Evolutionary conservation across 1,140 invertebrate species (phyloP), one percentile per base, ranked within the genome.

Genomic region (Aphelinus certus): DNA sequence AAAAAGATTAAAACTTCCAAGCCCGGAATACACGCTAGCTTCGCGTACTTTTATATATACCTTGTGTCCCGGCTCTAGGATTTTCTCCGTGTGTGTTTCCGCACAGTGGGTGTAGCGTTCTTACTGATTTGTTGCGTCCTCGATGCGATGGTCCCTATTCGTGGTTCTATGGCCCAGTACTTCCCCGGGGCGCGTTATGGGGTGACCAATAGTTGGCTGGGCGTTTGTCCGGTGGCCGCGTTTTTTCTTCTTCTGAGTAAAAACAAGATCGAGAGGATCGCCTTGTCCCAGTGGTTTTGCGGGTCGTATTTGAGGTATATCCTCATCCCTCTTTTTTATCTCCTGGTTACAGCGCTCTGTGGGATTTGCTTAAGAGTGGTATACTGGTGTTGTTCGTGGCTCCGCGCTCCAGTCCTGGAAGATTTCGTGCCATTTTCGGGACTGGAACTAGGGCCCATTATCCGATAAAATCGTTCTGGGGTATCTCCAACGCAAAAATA

Each of bases 281-380:
- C 6, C 53, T 67, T 56, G 2, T 69, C 71, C 78, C 78, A 77
- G 1, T 79, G 61, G 0, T 64, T 53, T 7, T 77, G 70, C 46
- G 58, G 6, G 7, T 51, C 2, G 1, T 48, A 3, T 6, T 53
- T 46, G 9, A 76, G 48, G 26, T 53, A 2, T 3, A 71, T n/a
- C 2, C 68, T 62, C 2, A 76, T 2, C 1, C 57, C 67, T 26
- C 26, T 76, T 76, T 53, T 76, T 66, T 0, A 76, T 66, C 53
- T 76, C 74, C 47, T 65, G 63, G 42, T 69, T 69, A 3, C 55
- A 7, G 1, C 67, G 55, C 26, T 71, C 67, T 1, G 55, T 58
- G 2, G 67, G 67, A 9, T 69, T 69, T 3, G 67, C 55, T 6
- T 26, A 45, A 3, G 55, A 56, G 26, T 69, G 67, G 9, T 69